A percentile compares a stretch with the other conserved stretches of the same genome.
phyloP scores from a whole-genome alignment of 2,113 vertebrate species.

The Prunella fulvescens region DNA sequence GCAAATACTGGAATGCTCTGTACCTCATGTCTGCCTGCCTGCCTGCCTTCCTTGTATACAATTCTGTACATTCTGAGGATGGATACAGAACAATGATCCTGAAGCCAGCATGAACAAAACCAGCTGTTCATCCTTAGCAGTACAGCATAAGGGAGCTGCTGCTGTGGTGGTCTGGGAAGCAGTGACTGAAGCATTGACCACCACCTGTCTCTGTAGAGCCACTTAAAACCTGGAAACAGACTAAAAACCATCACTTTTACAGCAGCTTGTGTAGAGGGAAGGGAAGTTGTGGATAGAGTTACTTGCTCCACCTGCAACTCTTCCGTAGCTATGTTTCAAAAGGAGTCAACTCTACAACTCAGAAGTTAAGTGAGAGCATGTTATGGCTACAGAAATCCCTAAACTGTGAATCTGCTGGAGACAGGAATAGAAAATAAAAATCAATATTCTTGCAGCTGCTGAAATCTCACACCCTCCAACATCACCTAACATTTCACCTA shows the following conservation, averaged over 20 bases:
- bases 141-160: not conserved
- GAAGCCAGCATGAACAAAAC: not conserved
- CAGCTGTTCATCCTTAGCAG: not conserved
- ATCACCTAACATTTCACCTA: not conserved
- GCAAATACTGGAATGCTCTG: too few relatives aligned
- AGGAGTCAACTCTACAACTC: not conserved
- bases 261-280: not conserved
- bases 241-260: not conserved
- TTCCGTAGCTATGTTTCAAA: not conserved
- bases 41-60: too few relatives aligned
- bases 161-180: not conserved
- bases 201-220: not conserved
- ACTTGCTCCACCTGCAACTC: not conserved
- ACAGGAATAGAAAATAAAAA: not conserved
- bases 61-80: not conserved
- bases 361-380: not conserved
- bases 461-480: not conserved
- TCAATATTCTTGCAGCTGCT: not conserved
- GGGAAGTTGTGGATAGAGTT: rapidly evolving
- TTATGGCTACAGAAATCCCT: not conserved
- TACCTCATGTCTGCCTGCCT: too few relatives aligned
- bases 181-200: not conserved
- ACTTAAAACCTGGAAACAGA: not conserved
- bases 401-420: not conserved
- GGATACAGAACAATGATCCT: not conserved